These are phyloP conservation scores for Acanthopagrus latus DNA, from an alignment of 2,797 vertebrate species.

Conservation along the genomic window DNA sequence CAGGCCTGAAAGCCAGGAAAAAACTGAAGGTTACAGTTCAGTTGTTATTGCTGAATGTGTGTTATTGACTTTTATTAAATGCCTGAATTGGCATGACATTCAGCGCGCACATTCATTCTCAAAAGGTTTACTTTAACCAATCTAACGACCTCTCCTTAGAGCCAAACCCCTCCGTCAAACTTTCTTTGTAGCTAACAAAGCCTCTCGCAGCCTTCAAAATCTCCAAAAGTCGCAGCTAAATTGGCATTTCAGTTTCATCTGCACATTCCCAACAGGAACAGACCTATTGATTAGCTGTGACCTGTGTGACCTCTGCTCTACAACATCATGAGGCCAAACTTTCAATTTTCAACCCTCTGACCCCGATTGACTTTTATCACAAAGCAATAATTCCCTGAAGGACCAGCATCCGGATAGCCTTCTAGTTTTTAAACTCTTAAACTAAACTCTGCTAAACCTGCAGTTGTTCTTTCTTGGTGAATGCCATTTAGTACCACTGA, in stretches of 20 bases:
- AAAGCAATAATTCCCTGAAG: background rate
- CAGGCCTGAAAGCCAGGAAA: background rate
- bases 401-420: background rate
- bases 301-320: slow-evolving; percentile 28
- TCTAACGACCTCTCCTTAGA: background rate
- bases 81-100: slow-evolving; percentile 26
- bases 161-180: background rate
- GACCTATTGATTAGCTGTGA: slow-evolving; percentile 41
- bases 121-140: slow-evolving; percentile 11
- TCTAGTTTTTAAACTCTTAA: slow-evolving; percentile 1
- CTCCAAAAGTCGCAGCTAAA: background rate
- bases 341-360: slow-evolving; percentile 23
- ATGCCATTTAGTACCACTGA: background rate
- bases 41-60: background rate
- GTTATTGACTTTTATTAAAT: slow-evolving; percentile 17
- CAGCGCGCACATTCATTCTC: slow-evolving; percentile 1
- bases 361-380: slow-evolving; percentile 13
- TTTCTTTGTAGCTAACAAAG: background rate
- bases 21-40: slow-evolving; percentile 9
- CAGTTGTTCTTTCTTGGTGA: background rate
- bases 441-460: background rate
- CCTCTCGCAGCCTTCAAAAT: slow-evolving; percentile 24
- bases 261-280: slow-evolving; percentile 27
- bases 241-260: slow-evolving; percentile 17
- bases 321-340: slow-evolving; percentile 20